Evolutionary conservation across 1,140 invertebrate genomes (phyloP).

Genomic region (Drosophila arizonae): DNA sequence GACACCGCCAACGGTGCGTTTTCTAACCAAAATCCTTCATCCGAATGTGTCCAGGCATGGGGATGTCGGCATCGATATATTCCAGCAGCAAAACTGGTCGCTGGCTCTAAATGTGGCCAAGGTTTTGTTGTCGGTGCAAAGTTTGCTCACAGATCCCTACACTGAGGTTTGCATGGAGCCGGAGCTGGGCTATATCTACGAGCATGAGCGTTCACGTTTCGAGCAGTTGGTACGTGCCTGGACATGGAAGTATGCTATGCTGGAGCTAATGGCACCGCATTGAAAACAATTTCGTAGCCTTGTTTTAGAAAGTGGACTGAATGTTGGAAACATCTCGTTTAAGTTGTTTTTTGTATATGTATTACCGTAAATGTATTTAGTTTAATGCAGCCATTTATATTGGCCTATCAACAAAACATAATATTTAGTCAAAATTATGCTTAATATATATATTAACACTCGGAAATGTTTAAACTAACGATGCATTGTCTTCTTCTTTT

Average conservation of each 20-base stretch:
- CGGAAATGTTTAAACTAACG: not conserved
- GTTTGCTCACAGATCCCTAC: conserved; percentile 95
- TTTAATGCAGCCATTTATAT: conserved; percentile 66
- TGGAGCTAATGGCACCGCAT: conserved; percentile 86
- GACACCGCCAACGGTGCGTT: conserved; percentile 93
- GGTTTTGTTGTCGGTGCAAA: conserved; percentile 94
- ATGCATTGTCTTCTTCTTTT: not conserved
- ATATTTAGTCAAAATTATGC: conserved; percentile 70
- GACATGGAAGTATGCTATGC: conserved; percentile 97
- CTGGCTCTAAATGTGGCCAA: conserved; percentile 96
- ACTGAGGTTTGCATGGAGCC: conserved; percentile 96
- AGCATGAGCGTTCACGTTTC: conserved; percentile 89
- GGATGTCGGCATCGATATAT: conserved; percentile 97
- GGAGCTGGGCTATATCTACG: conserved; percentile 91
- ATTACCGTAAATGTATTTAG: conserved; percentile 61
- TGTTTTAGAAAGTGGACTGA: conserved; percentile 53
- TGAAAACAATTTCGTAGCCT: not conserved
- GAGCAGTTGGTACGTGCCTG: conserved; percentile 92
- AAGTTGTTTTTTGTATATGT: conserved; percentile 55
- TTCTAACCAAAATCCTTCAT: conserved; percentile 95
- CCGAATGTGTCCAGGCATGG: conserved; percentile 97
- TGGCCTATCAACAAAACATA: conserved; percentile 28
- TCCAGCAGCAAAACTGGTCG: conserved; percentile 98
- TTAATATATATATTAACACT: conserved; percentile 42
- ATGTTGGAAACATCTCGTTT: conserved; percentile 65